phyloP scores from a whole-genome alignment of 1,140 invertebrate species.

The Pogonomyrmex californicus region DNA sequence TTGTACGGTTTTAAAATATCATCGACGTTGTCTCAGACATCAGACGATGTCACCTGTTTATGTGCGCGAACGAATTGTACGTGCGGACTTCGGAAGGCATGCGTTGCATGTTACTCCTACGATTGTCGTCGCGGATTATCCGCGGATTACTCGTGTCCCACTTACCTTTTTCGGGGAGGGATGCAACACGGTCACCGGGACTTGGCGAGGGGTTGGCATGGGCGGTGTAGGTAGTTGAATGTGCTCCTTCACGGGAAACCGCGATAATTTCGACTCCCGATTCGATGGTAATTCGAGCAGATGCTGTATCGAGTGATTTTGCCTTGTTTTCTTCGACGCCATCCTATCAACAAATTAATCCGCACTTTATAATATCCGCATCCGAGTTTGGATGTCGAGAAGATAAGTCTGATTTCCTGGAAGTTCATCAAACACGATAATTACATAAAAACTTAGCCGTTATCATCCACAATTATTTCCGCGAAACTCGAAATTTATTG shows the following conservation, averaged over 20 bases:
- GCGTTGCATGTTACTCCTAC: not conserved
- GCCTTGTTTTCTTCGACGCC: conserved; percentile 84
- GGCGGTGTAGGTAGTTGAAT: conserved; percentile 71
- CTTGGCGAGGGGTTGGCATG: conserved; percentile 82
- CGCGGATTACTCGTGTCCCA: conserved; percentile 25
- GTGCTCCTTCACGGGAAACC: conserved; percentile 77
- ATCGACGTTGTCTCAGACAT: not conserved
- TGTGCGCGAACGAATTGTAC: conserved; percentile 1
- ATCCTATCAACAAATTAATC: conserved; percentile 77
- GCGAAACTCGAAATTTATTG: not conserved
- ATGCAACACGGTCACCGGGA: conserved; percentile 84
- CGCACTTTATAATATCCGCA: not conserved
- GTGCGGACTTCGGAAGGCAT: not conserved
- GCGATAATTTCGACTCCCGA: conserved; percentile 80
- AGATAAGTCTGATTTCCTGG: not conserved
- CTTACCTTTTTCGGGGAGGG: conserved; percentile 85
- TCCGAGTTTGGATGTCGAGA: not conserved
- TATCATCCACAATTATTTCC: not conserved
- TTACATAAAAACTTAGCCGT: not conserved
- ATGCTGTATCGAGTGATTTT: conserved; percentile 86
- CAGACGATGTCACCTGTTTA: not conserved
- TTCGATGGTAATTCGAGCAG: conserved; percentile 84
- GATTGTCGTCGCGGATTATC: conserved; percentile 26
- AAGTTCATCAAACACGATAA: not conserved
- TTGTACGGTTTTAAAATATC: conserved; percentile 35